phyloP scores from a whole-genome alignment of 2,888 invertebrate species.

The Nephrocerus scutellatus region DNA sequence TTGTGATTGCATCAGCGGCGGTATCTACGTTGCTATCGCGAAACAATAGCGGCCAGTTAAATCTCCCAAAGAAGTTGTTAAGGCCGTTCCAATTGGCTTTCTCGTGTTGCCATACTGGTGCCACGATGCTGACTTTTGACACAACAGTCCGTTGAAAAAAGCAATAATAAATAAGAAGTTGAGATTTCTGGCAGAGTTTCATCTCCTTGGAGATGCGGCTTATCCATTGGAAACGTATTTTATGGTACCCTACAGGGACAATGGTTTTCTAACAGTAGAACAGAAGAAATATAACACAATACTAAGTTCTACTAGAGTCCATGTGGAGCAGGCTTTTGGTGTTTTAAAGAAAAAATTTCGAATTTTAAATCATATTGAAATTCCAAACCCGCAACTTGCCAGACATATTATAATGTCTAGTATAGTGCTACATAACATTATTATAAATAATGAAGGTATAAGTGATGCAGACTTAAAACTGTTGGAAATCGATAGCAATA shows the following conservation, averaged over 20 bases:
- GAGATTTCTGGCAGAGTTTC: constrained; percentile 10
- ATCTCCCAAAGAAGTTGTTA: too few relatives aligned
- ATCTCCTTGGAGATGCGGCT: constrained; percentile 16
- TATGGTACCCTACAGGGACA: constrained; percentile 17
- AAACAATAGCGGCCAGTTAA: too few relatives aligned
- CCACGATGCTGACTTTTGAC: constrained; percentile 14
- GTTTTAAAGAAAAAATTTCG: constrained; percentile 17
- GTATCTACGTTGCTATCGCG: too few relatives aligned
- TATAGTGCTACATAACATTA: too few relatives aligned
- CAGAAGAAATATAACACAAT: constrained; percentile 14
- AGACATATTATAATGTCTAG: constrained; percentile 12
- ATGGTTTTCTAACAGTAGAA: constrained; percentile 11
- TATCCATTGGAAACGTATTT: constrained; percentile 18
- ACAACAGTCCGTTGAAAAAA: constrained; percentile 8
- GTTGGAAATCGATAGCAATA: too few relatives aligned
- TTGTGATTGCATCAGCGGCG: too few relatives aligned
- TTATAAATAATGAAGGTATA: too few relatives aligned
- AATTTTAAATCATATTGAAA: constrained; percentile 15
- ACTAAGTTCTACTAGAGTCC: constrained; percentile 16
- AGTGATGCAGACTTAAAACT: too few relatives aligned
- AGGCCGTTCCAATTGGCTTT: too few relatives aligned
- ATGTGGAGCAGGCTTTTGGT: constrained; percentile 19
- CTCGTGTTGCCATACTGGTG: constrained; percentile 10
- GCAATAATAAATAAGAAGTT: constrained; percentile 9
- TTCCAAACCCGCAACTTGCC: constrained; percentile 5